Evolutionary conservation across 1,140 invertebrate genomes (phyloP), one percentile per base, ranked within the genome.

Genomic region (Dendrolimus punctatus): DNA sequence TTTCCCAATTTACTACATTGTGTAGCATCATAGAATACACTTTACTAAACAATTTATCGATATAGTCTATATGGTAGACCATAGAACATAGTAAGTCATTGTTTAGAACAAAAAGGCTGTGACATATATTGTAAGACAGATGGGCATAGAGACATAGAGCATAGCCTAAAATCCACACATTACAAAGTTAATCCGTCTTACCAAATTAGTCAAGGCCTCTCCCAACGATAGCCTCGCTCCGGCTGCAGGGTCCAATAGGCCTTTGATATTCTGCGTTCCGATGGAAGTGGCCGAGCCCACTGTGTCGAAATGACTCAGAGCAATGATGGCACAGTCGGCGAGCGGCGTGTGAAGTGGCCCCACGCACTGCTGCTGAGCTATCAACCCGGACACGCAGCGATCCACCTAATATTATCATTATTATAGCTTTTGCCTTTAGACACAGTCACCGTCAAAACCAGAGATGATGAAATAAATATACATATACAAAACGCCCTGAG

Each of bases 361-460:
- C 48, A 99, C 96, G 81, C 98, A 99, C 78, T 99, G 98, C 70
- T 99, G 98, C 84, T 99, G 98, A 4, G 96, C 97, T 46, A 99
- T 91, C 36, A 99, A 87, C 37, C 97, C 98, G n/a, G 96, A 96
- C 1, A 99, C 98, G 80, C 96, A 98, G 48, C 98, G 90, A 83
- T 99, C 98, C 2, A 99, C 97, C 86, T 88, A 58, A 7, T 2
- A 46, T 46, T n/a, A 10, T 6, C 1, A 23, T 23, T 23, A 23
- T 23, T 23, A 23, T 23, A 23, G 23, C 23, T 23, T 23, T 23
- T 23, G 23, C 23, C 23, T n/a, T n/a, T n/a, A n/a, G n/a, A n/a
- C n/a, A n/a, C n/a, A n/a, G n/a, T n/a, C n/a, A n/a, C n/a, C n/a
- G n/a, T n/a, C n/a, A n/a, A n/a, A n/a, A n/a, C n/a, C n/a, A n/a